Percentiles rank a stretch among this genome's conserved stretches.
Evolutionary conservation across 2,888 invertebrate genomes (phyloP).

Genomic region (Tenthredo notha): DNA sequence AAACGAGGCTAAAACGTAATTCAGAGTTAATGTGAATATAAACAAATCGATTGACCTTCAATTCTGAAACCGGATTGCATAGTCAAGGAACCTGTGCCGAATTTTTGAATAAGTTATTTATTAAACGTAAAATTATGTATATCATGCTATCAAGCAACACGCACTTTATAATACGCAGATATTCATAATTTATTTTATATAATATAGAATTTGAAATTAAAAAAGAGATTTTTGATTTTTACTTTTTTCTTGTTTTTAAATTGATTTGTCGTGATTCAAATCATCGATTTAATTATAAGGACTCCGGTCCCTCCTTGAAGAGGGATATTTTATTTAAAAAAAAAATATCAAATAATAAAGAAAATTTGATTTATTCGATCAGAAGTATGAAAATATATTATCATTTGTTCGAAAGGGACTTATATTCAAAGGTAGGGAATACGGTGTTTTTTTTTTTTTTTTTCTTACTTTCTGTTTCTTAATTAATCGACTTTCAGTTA

Average conservation of each 20-base stretch:
- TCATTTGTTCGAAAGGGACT: neutral
- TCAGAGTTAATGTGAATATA: neutral
- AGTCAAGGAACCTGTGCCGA: neutral
- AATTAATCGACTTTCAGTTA: neutral
- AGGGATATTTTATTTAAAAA: neutral
- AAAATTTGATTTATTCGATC: neutral
- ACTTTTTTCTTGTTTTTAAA: neutral
- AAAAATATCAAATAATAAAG: neutral
- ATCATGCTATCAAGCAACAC: neutral
- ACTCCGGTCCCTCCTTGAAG: neutral
- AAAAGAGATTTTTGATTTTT: neutral
- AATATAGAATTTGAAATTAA: neutral
- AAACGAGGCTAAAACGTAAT: neutral
- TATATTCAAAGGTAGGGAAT: neutral
- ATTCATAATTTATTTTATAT: neutral
- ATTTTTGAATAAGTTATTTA: neutral
- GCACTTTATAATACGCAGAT: neutral
- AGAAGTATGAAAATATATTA: neutral
- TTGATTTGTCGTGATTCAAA: neutral
- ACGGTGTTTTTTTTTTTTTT: neutral
- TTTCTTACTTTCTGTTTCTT: neutral
- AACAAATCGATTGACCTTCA: neutral
- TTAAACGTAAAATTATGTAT: neutral
- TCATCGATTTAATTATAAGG: neutral
- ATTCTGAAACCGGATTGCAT: neutral